A percentile compares a stretch with the other conserved stretches of the same genome.
Evolutionary conservation across 2,888 invertebrate genomes (phyloP).

Genomic region (Zygogramma bicolorata): DNA sequence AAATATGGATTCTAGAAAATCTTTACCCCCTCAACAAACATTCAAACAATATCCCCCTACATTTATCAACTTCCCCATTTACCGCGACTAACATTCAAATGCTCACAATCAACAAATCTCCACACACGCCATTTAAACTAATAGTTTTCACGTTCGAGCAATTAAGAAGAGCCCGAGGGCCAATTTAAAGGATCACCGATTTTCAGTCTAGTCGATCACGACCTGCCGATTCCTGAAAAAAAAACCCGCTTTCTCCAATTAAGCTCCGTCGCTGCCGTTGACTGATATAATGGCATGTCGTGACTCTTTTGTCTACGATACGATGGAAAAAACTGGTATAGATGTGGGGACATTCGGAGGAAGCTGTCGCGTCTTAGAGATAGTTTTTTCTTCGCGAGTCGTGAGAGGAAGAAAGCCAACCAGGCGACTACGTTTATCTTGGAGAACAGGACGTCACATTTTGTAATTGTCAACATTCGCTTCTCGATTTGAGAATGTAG

Average conservation of each 20-base stretch:
- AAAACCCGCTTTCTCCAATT: conserved; percentile 40
- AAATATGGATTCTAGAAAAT: not conserved
- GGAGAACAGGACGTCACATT: not conserved
- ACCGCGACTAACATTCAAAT: not conserved
- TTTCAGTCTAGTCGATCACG: conserved; percentile 14
- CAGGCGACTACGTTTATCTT: not conserved
- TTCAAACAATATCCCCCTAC: no score
- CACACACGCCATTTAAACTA: not conserved
- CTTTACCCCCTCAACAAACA: no score
- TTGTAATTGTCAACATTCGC: not conserved
- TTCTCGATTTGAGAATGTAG: not conserved
- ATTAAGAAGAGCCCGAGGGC: conserved; percentile 11
- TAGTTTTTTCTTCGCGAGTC: not conserved
- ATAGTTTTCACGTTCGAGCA: conserved; percentile 12
- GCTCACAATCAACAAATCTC: not conserved
- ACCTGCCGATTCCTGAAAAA: conserved; percentile 12
- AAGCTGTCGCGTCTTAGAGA: not conserved
- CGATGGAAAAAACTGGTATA: no score
- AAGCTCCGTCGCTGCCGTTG: conserved; percentile 27
- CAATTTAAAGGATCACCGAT: conserved; percentile 11
- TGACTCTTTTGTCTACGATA: conserved; percentile 37
- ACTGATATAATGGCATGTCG: conserved; percentile 28
- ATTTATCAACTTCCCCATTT: no score
- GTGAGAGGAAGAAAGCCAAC: conserved; percentile 1
- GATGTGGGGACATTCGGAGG: not conserved